phyloP scores from a whole-genome alignment of 2,113 vertebrate genomes.

The Copsychus sechellarum region DNA sequence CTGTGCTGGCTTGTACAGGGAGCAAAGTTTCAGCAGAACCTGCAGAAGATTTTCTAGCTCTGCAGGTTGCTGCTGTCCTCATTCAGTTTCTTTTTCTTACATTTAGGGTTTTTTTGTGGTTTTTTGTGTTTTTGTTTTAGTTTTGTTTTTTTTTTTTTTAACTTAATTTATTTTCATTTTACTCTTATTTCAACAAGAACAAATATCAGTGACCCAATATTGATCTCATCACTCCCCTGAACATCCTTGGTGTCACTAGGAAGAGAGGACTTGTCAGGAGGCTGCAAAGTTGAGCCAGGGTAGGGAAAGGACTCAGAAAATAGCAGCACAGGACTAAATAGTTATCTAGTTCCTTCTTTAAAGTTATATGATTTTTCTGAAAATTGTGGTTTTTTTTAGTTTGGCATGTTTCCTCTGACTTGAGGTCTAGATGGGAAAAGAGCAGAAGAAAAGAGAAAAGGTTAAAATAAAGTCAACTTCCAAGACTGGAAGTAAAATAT shows the following conservation, averaged over 20 bases:
- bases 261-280: background rate
- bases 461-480: background rate
- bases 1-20: fast-evolving
- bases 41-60: background rate
- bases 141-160: background rate
- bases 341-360: background rate
- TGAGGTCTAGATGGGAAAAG: background rate
- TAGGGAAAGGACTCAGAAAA: background rate
- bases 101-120: too few species aligned
- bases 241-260: background rate
- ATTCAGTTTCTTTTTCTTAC: background rate
- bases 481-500: slow-evolving; percentile 10
- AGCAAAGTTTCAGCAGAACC: background rate
- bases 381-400: background rate
- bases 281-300: background rate
- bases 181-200: background rate
- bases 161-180: background rate
- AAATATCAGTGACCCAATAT: background rate
- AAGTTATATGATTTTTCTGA: background rate
- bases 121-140: too few species aligned
- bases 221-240: background rate
- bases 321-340: background rate
- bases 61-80: background rate
- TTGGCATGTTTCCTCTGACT: background rate
- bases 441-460: background rate